Conservation (phyloP, 2,113 vertebrate species). For the Trachemys scripta region DNA sequence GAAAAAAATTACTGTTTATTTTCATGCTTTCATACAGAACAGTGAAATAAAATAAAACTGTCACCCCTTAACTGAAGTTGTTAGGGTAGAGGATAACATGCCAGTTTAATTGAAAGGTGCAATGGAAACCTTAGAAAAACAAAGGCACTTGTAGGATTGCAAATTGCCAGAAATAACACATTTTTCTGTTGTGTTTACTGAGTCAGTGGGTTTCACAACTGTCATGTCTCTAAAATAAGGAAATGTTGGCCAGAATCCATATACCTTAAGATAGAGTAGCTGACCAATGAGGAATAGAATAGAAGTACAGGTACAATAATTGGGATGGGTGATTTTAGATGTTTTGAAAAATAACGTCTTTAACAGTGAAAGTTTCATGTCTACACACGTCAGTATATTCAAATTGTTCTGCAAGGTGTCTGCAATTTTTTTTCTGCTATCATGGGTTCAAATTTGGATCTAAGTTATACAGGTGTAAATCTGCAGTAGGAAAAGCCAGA, state of each 20-base stretch:
- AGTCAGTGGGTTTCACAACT: constrained; percentile 5
- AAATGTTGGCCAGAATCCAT: neutral
- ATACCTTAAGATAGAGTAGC: neutral
- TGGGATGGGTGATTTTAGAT: neutral
- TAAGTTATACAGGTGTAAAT: neutral
- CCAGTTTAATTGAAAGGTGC: constrained; percentile 20
- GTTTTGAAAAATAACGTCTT: neutral
- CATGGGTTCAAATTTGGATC: neutral
- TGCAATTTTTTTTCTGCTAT: neutral
- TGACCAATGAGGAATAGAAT: neutral
- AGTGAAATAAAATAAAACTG: constrained; percentile 32
- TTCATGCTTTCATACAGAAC: constrained; percentile 13
- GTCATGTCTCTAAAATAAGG: neutral
- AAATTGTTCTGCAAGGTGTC: neutral
- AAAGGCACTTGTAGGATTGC: constrained; percentile 33
- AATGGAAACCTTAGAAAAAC: neutral
- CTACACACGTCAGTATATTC: neutral
- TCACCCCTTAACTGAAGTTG: neutral
- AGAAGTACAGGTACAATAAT: neutral
- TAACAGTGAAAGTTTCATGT: neutral
- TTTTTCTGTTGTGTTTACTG: constrained; percentile 40
- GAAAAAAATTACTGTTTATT: neutral
- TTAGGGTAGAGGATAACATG: neutral
- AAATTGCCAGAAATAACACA: constrained; percentile 56
- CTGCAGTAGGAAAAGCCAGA: neutral